Percentiles rank a stretch among this genome's conserved stretches.
Evolutionary conservation across 1,140 invertebrate species (phyloP).

Genomic region (Polyergus mexicanus): DNA sequence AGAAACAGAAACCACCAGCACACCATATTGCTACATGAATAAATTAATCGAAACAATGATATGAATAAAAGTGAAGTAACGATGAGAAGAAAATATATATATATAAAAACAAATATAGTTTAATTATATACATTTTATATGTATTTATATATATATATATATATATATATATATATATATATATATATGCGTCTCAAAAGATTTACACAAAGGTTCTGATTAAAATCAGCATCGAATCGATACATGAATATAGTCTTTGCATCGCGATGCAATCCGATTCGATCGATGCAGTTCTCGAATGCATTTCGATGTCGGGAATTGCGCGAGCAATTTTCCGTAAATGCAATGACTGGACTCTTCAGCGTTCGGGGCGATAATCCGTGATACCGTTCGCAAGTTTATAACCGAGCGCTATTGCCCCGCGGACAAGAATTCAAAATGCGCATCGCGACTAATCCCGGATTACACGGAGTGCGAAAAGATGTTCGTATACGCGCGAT

Average conservation of each 20-base stretch:
- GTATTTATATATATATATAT: no score
- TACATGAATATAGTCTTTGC: conserved; percentile 10
- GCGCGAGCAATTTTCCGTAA: conserved; percentile 1
- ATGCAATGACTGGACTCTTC: conserved; percentile 43
- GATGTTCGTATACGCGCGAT: conserved; percentile 32
- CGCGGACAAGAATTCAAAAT: conserved; percentile 48
- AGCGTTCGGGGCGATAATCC: conserved; percentile 51
- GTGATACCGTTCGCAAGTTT: conserved; percentile 49
- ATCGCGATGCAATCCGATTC: background rate
- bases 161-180: no score
- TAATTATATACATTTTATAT: background rate
- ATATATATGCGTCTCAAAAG: no score
- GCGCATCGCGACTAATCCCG: conserved; percentile 46
- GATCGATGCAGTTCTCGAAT: background rate
- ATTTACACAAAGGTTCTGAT: no score
- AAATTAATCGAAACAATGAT: background rate
- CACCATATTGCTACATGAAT: background rate
- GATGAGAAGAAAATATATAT: background rate
- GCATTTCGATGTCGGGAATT: background rate
- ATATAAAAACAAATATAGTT: background rate
- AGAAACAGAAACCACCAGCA: background rate
- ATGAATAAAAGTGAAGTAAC: background rate
- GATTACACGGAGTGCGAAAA: conserved; percentile 60
- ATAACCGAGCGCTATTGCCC: conserved; percentile 29
- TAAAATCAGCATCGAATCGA: background rate